Conservation (phyloP, 2,113 vertebrate species). For the Ochotona princeps region DNA sequence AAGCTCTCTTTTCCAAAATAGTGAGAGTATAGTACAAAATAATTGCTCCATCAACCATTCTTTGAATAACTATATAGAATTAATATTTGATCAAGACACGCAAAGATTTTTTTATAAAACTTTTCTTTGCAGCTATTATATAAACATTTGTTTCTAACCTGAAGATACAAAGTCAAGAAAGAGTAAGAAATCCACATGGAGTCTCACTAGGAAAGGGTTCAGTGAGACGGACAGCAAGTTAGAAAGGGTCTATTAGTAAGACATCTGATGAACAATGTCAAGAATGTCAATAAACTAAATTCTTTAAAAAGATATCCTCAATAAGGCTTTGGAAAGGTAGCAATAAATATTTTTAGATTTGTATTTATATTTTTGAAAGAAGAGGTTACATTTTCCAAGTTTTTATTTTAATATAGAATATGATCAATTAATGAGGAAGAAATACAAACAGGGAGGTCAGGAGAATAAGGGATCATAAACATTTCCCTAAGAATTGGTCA, state of each 20-base stretch:
- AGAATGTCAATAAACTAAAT: neutral
- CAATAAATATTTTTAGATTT: neutral
- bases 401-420: constrained; percentile 1
- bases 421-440: neutral
- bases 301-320: neutral
- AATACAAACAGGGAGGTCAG: neutral
- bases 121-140: neutral
- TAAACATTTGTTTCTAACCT: neutral
- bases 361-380: neutral
- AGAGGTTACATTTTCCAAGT: neutral
- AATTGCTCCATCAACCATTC: neutral
- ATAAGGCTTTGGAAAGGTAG: neutral
- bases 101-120: neutral
- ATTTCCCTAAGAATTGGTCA: neutral
- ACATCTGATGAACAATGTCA: neutral
- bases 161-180: neutral
- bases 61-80: neutral
- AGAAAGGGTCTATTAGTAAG: neutral
- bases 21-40: neutral
- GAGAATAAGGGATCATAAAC: neutral
- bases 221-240: neutral
- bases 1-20: constrained; percentile 21
- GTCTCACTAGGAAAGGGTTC: neutral
- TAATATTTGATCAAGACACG: neutral
- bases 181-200: neutral